phyloP scores from a whole-genome alignment of 2,888 invertebrate genomes.

The Plebejus melissa region DNA sequence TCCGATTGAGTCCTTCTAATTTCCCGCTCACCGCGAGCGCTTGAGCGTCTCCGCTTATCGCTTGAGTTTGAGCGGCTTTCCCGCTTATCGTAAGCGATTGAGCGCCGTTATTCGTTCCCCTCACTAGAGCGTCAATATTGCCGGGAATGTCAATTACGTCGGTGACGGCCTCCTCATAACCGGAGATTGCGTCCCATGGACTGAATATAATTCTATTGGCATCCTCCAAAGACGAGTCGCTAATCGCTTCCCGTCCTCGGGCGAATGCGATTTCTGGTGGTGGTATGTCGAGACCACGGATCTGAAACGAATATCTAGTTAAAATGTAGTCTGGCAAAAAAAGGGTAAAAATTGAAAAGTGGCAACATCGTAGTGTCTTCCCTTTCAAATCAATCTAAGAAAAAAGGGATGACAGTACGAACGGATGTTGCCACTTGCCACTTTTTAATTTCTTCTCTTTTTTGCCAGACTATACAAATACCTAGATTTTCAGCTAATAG shows the following conservation, averaged over 20 bases:
- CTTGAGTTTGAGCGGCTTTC: background rate
- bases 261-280: slow-evolving; percentile 54
- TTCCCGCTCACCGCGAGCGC: slow-evolving; percentile 5
- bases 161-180: slow-evolving; percentile 67
- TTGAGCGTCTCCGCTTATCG: background rate
- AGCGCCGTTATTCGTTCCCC: background rate
- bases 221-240: slow-evolving; percentile 70
- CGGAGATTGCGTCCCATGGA: slow-evolving; percentile 73
- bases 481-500: background rate
- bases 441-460: no score
- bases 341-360: background rate
- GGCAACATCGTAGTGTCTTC: no score
- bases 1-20: slow-evolving; percentile 42
- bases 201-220: slow-evolving; percentile 77
- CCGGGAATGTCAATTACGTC: slow-evolving; percentile 71
- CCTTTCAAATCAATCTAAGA: no score
- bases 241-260: slow-evolving; percentile 61
- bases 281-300: slow-evolving; percentile 70
- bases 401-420: no score
- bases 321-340: background rate
- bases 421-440: no score
- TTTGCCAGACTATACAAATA: no score
- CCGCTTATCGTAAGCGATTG: background rate
- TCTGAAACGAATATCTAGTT: slow-evolving; percentile 46
- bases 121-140: slow-evolving; percentile 49